Percentiles rank a stretch among this genome's conserved stretches.
These are phyloP conservation scores for Melanaphis sacchari DNA, from an alignment of 1,140 invertebrate genomes.

Conservation along the genomic window DNA sequence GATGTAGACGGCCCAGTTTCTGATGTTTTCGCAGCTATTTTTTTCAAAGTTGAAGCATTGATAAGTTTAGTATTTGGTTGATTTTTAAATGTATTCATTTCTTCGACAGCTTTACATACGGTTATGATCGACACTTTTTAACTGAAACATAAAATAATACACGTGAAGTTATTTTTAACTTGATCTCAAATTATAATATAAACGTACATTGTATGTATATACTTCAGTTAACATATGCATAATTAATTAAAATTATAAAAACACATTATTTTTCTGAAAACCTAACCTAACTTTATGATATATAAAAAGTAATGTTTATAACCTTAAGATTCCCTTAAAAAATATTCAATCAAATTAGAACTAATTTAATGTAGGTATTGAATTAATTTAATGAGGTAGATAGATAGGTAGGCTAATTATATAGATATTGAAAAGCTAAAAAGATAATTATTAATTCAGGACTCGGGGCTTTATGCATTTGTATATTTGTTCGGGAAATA, in stretches of 20 bases:
- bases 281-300: too few relatives aligned
- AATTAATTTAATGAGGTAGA: too few relatives aligned
- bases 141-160: slow-evolving; percentile 36
- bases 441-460: too few relatives aligned
- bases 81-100: slow-evolving; percentile 42
- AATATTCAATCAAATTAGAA: too few relatives aligned
- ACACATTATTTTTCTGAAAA: too few relatives aligned
- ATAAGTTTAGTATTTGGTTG: slow-evolving; percentile 22
- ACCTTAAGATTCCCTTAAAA: too few relatives aligned
- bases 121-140: slow-evolving; percentile 21
- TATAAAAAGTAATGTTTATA: too few relatives aligned
- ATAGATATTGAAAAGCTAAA: too few relatives aligned
- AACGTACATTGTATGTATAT: neutral
- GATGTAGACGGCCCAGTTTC: slow-evolving; percentile 8
- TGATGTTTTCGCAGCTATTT: neutral
- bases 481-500: too few relatives aligned
- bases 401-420: neutral
- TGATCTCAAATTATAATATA: neutral
- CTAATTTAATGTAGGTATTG: too few relatives aligned
- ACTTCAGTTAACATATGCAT: too few relatives aligned
- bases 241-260: neutral
- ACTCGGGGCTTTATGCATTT: too few relatives aligned
- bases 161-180: neutral
- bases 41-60: neutral
- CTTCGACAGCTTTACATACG: neutral